Evolutionary conservation across 1,140 invertebrate species (phyloP).

Genomic region (Cardiocondyla obscurior): DNA sequence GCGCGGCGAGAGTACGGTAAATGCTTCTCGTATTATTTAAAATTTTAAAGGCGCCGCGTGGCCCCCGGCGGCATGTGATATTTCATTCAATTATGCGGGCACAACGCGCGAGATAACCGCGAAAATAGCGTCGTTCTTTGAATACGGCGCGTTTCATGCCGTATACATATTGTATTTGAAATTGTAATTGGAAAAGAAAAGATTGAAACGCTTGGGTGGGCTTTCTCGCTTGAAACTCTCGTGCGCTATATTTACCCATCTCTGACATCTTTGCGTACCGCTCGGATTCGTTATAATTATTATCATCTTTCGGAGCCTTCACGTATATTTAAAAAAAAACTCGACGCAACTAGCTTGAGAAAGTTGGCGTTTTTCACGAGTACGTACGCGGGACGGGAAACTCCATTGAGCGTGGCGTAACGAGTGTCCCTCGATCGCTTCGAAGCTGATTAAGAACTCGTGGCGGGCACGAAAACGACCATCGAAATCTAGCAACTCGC

Average conservation of each 20-base stretch:
- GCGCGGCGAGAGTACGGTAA: background rate
- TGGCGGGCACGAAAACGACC: background rate
- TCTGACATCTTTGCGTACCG: background rate
- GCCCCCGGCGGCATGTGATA: background rate
- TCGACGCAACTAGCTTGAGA: background rate
- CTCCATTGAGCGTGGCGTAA: background rate
- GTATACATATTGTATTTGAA: constrained; percentile 10
- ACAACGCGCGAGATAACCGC: background rate
- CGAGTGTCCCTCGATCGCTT: background rate
- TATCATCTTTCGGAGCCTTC: background rate
- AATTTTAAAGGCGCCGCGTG: constrained; percentile 1
- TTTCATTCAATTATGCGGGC: constrained; percentile 19
- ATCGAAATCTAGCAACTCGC: constrained; percentile 19
- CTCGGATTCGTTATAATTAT: background rate
- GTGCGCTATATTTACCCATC: background rate
- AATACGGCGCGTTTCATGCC: background rate
- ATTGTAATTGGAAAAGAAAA: background rate
- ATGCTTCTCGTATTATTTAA: constrained; percentile 21
- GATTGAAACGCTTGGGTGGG: background rate
- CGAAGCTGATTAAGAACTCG: background rate
- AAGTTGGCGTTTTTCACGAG: background rate
- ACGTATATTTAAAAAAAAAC: background rate
- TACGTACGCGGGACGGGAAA: no score
- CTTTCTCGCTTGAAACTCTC: background rate
- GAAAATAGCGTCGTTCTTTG: background rate